Conservation (phyloP, 2,113 vertebrate species). For the Charina bottae region DNA sequence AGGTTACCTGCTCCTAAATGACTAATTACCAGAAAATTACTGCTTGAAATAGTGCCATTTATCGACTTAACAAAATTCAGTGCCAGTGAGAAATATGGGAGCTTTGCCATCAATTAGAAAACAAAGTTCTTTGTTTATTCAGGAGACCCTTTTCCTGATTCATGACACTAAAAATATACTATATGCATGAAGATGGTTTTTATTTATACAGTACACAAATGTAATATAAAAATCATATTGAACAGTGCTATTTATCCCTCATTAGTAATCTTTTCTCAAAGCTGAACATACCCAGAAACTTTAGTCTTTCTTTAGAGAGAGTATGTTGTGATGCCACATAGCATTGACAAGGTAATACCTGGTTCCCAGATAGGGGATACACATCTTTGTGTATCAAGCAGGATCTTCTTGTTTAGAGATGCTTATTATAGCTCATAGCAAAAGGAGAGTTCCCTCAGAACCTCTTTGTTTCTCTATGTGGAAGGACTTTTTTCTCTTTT, state of each 20-base stretch:
- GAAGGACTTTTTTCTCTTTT: no score
- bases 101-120: background rate
- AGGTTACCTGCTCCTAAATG: background rate
- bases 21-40: conserved; percentile 15
- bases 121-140: background rate
- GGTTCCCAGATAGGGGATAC: background rate
- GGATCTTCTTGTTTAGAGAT: background rate
- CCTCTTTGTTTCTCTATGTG: background rate
- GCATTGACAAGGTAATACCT: background rate
- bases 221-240: background rate
- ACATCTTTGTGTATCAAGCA: background rate
- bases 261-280: background rate
- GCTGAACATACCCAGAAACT: background rate
- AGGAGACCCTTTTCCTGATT: background rate
- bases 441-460: background rate
- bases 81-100: background rate
- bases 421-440: background rate
- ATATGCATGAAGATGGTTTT: background rate
- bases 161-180: background rate
- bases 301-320: background rate
- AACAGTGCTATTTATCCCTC: background rate
- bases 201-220: background rate
- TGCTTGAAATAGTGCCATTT: background rate
- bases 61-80: conserved; percentile 4
- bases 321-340: background rate